Evolutionary conservation across 2,888 invertebrate genomes (phyloP), one percentile per base, ranked within the genome.

Genomic region (Cheilosia vulpina): DNA sequence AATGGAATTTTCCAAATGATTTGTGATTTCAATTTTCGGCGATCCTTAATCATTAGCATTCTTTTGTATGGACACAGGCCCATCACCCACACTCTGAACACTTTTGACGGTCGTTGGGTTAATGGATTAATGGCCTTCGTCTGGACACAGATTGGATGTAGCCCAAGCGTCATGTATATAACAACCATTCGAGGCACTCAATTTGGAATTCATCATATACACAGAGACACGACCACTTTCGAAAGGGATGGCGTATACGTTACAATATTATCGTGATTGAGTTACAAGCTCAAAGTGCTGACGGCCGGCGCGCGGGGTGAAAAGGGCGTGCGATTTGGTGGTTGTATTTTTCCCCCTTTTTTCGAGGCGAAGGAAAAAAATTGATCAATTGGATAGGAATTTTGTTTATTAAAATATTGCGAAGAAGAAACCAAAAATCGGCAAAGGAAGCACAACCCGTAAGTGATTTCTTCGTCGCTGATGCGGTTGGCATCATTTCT

Each of bases 1-100:
- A 73, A 63, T 73, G 45, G 63, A 62, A 73, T 73, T 73, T 47
- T 65, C 72, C 13, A 55, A 38, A 65, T 75, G 73, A 75, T 57
- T 75, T 75, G 73, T 75, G 73, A 75, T 75, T 57, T 55, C 15
- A 17, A 75, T 65, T 65, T 57, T 34, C 7, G 17, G 47, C 17
- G 27, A 17, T 65, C 73, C 47, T 65, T 34, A 75, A 63, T 73
- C 63, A 73, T 65, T 57, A 57, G 55, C 17, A 65, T 43, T n/a
- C 63, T 21, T 15, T 34, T 21, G 31, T 41, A 41, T 19, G 38
- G 41, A 9, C 31, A 13, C 13, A 38, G 38, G 13, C 11, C 13
- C 38, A 11, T 13, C 38, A 4, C 38, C 13, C 38, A 13, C 38
- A 11, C 38, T 13, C 11, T 4, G 3, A 13, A 4, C 13, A 4